Evolutionary conservation across 2,797 vertebrate species (phyloP), one percentile per base, ranked within the genome.

Genomic region (Gallinago stenura): DNA sequence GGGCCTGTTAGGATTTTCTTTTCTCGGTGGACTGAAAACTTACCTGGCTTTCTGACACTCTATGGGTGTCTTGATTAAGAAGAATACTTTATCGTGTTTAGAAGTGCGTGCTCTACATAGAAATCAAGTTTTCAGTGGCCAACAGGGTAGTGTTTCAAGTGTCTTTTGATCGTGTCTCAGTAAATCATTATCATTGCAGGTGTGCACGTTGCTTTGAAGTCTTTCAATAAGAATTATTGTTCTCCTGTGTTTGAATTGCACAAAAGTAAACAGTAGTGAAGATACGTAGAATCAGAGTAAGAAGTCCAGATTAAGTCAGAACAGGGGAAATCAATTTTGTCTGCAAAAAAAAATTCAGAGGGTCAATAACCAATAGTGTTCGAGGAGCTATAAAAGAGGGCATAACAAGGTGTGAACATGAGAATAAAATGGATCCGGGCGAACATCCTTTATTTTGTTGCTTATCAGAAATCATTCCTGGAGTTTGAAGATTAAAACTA

Each of bases 301-400:
- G 22, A 50, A 50, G 25, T 75, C 37, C 22, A 33, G 4, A 53
- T 68, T 37, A 58, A 31, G 43, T 84, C 13, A 15, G 35, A 78
- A 16, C 6, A 21, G 28, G 35, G 5, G 17, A 89, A 46, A n/a
- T 3, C 3, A 31, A 1, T 60, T 92, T 72, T 1, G 9, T 28
- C 16, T 75, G n/a, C 17, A 45, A 26, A 60, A 50, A 14, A 8
- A 15, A 7, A 28, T 28, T 26, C 51, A 25, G 6, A 2, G 70
- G 18, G 1, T 58, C 26, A 22, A 0, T 71, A 75, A 26, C 7
- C 8, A 31, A 0, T 53, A 12, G 3, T 39, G 15, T 51, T 62
- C 1, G 6, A 41, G 22, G 46, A 69, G 14, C 15, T 37, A 1
- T 20, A 53, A 37, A n/a, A 69, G 9, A 66, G 18, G 3, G 10